Percentiles rank a stretch among this genome's conserved stretches.
Evolutionary conservation across 2,797 vertebrate genomes (phyloP).

Genomic region (Clangula hyemalis): DNA sequence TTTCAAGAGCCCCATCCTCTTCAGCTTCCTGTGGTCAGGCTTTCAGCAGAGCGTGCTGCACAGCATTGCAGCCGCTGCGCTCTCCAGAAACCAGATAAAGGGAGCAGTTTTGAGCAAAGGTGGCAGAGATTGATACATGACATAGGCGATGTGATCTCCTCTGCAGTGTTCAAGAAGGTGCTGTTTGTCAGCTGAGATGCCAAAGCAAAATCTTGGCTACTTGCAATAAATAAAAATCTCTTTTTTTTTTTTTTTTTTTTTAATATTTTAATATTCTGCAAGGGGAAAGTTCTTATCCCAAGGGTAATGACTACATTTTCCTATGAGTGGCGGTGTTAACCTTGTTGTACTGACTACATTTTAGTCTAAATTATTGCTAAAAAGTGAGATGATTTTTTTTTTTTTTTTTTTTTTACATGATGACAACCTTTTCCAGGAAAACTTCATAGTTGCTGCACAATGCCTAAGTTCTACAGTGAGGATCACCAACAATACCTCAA

Average conservation of each 20-base stretch:
- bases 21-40: fast-evolving
- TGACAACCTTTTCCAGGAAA: not conserved
- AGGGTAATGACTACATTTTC: slow-evolving; percentile 51
- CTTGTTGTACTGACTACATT: slow-evolving; percentile 29
- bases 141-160: not conserved
- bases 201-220: slow-evolving; percentile 22
- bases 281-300: slow-evolving; percentile 39
- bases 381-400: not conserved
- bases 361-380: slow-evolving; percentile 50
- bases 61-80: not conserved
- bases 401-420: not conserved
- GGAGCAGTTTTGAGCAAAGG: not conserved
- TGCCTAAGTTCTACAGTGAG: not conserved
- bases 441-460: not conserved
- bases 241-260: not conserved
- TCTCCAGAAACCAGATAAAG: not conserved
- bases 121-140: not conserved
- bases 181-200: slow-evolving; percentile 36
- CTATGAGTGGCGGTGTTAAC: slow-evolving; percentile 30
- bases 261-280: slow-evolving; percentile 32
- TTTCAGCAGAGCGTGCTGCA: not conserved
- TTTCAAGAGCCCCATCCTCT: not conserved
- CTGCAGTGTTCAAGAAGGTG: not conserved
- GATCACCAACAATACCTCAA: not conserved
- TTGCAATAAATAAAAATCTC: slow-evolving; percentile 48